Evolutionary conservation across 2,113 vertebrate species (phyloP).

Genomic region (Aramus guarauna): DNA sequence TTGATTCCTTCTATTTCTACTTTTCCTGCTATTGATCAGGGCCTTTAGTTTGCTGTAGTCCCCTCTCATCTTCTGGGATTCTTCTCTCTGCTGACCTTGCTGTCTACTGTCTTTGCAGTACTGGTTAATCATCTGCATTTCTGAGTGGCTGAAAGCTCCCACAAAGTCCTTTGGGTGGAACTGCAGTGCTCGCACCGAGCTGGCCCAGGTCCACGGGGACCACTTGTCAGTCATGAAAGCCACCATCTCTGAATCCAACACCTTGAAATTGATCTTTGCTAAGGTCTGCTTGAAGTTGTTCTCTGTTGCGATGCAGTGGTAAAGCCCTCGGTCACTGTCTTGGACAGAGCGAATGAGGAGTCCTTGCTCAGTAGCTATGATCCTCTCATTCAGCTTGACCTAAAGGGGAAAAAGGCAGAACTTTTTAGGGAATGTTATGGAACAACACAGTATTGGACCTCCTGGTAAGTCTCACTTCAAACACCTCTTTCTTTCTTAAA

Average conservation of each 20-base stretch:
- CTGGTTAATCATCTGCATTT: constrained; percentile 90
- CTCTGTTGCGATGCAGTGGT: constrained; percentile 94
- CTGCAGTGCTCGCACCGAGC: constrained; percentile 73
- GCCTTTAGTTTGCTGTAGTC: constrained; percentile 94
- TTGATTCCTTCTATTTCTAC: constrained; percentile 91
- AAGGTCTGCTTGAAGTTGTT: constrained; percentile 95
- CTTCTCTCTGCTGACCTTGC: constrained; percentile 73
- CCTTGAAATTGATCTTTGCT: constrained; percentile 91
- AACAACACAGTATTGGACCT: background rate
- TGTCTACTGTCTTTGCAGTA: constrained; percentile 94
- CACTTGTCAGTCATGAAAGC: constrained; percentile 84
- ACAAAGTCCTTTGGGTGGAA: constrained; percentile 87
- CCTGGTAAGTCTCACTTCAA: background rate
- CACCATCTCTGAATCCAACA: constrained; percentile 85
- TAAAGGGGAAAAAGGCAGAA: constrained; percentile 41
- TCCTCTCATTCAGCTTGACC: constrained; percentile 91
- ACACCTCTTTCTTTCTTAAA: background rate
- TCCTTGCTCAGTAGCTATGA: constrained; percentile 89
- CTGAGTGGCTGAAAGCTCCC: constrained; percentile 85
- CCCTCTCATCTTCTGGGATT: constrained; percentile 79
- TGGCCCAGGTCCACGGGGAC: constrained; percentile 87
- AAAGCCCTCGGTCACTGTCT: constrained; percentile 87
- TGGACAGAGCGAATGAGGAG: constrained; percentile 90
- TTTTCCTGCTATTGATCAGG: constrained; percentile 91
- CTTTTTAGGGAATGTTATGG: background rate